Evolutionary conservation across 2,797 vertebrate genomes (phyloP).

Genomic region (Notamacropus eugenii): DNA sequence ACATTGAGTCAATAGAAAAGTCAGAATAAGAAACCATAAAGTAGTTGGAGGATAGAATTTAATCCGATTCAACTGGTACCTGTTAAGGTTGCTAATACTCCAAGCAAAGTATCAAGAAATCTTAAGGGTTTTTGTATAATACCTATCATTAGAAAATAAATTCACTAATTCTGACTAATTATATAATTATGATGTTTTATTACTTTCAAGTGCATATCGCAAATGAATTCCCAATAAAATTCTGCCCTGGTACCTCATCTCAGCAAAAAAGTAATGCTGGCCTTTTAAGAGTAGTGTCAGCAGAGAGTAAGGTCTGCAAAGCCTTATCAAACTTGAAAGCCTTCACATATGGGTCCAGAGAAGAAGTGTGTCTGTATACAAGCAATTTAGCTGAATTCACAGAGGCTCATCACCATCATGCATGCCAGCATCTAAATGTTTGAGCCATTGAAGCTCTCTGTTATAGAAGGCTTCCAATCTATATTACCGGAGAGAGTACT

Average conservation of each 20-base stretch:
- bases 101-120: background rate
- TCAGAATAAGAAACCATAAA: constrained; percentile 20
- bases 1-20: background rate
- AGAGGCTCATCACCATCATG: background rate
- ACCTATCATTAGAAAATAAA: background rate
- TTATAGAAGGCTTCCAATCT: background rate
- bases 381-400: background rate
- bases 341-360: background rate
- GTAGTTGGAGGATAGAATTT: background rate
- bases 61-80: background rate
- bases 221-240: background rate
- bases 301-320: background rate
- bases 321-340: background rate
- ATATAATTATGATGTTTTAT: background rate
- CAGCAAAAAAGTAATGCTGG: background rate
- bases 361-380: background rate
- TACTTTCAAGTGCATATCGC: background rate
- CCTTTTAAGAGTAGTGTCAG: background rate
- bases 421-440: background rate
- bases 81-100: constrained; percentile 12
- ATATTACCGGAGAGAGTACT: background rate
- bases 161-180: background rate
- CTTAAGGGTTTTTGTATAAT: constrained; percentile 23
- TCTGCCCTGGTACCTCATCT: background rate
- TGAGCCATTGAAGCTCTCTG: background rate